Base-by-base conservation (phyloP, 1,140 invertebrate genomes). In the Drosophila santomea region DNA sequence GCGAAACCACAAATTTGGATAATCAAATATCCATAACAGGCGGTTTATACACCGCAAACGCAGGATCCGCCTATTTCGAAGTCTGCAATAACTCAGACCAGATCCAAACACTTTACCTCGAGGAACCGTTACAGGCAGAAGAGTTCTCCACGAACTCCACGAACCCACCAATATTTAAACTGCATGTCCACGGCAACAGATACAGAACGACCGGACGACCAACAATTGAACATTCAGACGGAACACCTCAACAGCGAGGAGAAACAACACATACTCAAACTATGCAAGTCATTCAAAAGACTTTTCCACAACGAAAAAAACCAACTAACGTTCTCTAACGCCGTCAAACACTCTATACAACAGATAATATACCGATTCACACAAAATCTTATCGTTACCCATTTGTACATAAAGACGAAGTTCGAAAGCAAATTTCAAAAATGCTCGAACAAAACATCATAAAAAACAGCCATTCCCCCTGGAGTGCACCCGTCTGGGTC, bases 251-350 rank as follows among this genome's bases (percentile, higher is more conserved):
- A 69, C 66, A 32, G 6, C 17, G 57, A 55, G 15, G 66, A 69
- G 55, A 61, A 60, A 69, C 50, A 60, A 47, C 32, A 48, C n/a
- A 38, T 67, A 41, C 48, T 68, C n/a, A 50, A 69, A 58, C 38
- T 64, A 45, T 58, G 52, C 54, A 58, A 66, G 28, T 10, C 41
- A 35, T 69, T 62, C 36, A 54, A 62, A 62, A 50, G 11, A 47
- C 44, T 71, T 14, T 54, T 61, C 28, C 35, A 60, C 35, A 20
- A 59, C 14, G 63, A 66, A 55, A 48, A 55, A 14, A 69, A 61
- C 32, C 44, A 62, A 44, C 44, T 71, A 56, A 71, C 58, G 44
- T 71, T 56, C 44, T 69, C 58, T 47, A 68, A 68, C 35, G 50
- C 23, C 12, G 57, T 61, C 15, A 58, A 35, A 47, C 45, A 60